These are phyloP conservation scores for Eurytemora carolleeae DNA, from an alignment of 1,140 invertebrate species.

Conservation along the genomic window DNA sequence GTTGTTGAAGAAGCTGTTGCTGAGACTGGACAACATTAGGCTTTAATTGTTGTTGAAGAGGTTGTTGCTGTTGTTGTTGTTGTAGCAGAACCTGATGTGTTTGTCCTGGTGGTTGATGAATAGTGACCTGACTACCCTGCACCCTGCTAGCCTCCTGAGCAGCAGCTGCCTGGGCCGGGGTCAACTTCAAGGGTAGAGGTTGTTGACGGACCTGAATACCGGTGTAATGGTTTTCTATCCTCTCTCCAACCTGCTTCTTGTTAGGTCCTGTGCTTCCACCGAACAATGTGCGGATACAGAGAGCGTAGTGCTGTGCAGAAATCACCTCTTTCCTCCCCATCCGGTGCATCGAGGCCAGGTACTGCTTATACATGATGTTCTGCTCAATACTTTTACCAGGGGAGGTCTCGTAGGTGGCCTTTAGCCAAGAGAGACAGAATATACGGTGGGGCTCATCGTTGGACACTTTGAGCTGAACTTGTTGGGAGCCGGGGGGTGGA, in stretches of 20 bases:
- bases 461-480: conserved; percentile 1
- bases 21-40: no score
- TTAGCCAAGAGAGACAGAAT: conserved; percentile 12
- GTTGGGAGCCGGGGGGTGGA: background rate
- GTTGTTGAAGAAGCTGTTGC: no score
- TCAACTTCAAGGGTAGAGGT: conserved; percentile 7
- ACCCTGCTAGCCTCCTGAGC: background rate
- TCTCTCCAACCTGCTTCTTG: background rate
- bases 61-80: no score
- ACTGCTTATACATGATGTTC: conserved; percentile 15
- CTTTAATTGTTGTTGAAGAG: no score
- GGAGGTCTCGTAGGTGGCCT: conserved; percentile 10
- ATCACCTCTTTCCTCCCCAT: conserved; percentile 12
- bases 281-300: conserved; percentile 13
- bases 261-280: conserved; percentile 10
- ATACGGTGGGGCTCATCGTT: conserved; percentile 10
- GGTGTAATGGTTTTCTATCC: conserved; percentile 1
- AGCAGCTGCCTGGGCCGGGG: background rate
- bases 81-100: no score
- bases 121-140: no score
- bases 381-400: conserved; percentile 9
- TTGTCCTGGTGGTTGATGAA: no score
- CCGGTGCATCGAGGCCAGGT: conserved; percentile 13
- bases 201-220: conserved; percentile 6
- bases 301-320: conserved; percentile 11